A percentile compares a stretch with the other conserved stretches of the same genome.
phyloP scores from a whole-genome alignment of 2,797 vertebrate species.

The Bradypodion pumilum region DNA sequence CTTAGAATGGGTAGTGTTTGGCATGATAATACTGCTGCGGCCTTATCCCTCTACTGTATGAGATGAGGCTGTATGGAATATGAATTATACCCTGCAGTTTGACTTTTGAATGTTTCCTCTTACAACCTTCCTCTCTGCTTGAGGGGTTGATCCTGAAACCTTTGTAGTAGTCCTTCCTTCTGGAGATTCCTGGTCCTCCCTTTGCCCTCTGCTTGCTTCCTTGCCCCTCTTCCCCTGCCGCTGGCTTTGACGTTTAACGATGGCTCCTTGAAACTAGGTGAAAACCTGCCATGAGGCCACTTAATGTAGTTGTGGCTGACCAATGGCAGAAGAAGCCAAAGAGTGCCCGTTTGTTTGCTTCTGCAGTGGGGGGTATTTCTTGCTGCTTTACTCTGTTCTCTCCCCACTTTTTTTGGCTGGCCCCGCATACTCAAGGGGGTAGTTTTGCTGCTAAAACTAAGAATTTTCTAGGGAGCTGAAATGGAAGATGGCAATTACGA shows the following conservation, averaged over 20 bases:
- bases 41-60: not conserved
- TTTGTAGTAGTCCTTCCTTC: not conserved
- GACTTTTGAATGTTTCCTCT: not conserved
- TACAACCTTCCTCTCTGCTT: not conserved
- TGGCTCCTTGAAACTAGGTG: not conserved
- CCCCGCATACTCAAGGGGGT: not conserved
- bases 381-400: too few species aligned
- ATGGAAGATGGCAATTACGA: not conserved
- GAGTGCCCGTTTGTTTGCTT: not conserved
- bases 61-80: not conserved
- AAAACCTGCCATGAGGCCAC: not conserved
- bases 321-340: not conserved
- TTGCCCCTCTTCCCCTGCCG: not conserved
- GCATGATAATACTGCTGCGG: constrained; percentile 1
- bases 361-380: not conserved
- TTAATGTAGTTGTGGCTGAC: not conserved
- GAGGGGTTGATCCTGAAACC: not conserved
- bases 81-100: not conserved
- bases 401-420: not conserved
- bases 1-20: not conserved
- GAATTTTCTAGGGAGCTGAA: not conserved
- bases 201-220: not conserved
- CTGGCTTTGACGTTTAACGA: not conserved
- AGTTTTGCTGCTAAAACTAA: not conserved
- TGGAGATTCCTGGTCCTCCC: not conserved